A percentile compares a stretch with the other conserved stretches of the same genome.
Conservation (phyloP, 2,113 vertebrate genomes). For the Rhegmatorhina hoffmannsi region DNA sequence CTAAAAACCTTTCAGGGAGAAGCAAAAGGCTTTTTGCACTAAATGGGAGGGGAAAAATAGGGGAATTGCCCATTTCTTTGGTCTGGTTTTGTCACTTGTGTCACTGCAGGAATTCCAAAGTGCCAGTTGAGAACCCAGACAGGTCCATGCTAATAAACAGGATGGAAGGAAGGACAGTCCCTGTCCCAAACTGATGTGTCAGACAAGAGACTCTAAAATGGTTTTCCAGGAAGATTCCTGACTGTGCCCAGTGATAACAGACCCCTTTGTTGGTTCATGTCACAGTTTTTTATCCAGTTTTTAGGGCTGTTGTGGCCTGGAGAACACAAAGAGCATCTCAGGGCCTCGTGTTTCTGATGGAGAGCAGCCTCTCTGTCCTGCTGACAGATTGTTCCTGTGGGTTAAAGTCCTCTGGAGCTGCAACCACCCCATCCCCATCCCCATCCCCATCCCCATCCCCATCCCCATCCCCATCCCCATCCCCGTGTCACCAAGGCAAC, state of each 20-base stretch:
- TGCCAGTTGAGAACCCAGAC: background rate
- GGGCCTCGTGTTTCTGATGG: background rate
- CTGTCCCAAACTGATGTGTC: background rate
- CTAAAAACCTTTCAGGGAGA: background rate
- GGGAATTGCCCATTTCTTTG: background rate
- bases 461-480: background rate
- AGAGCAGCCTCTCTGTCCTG: background rate
- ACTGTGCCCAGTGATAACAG: background rate
- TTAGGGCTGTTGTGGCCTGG: background rate
- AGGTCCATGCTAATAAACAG: background rate
- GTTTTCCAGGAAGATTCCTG: conserved; percentile 21
- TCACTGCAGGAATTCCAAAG: background rate
- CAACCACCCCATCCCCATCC: background rate
- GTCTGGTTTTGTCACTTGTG: background rate
- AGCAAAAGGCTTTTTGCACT: background rate
- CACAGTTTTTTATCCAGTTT: background rate
- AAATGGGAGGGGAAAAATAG: background rate
- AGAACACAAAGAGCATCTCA: background rate
- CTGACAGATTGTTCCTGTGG: background rate
- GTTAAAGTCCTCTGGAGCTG: conserved; percentile 15
- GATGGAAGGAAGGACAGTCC: background rate
- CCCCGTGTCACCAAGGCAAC: conserved; percentile 55
- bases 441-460: background rate
- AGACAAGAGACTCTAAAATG: background rate
- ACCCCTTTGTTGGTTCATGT: background rate